Base-by-base conservation (phyloP, 2,888 invertebrate genomes). In the Melieria picta region DNA sequence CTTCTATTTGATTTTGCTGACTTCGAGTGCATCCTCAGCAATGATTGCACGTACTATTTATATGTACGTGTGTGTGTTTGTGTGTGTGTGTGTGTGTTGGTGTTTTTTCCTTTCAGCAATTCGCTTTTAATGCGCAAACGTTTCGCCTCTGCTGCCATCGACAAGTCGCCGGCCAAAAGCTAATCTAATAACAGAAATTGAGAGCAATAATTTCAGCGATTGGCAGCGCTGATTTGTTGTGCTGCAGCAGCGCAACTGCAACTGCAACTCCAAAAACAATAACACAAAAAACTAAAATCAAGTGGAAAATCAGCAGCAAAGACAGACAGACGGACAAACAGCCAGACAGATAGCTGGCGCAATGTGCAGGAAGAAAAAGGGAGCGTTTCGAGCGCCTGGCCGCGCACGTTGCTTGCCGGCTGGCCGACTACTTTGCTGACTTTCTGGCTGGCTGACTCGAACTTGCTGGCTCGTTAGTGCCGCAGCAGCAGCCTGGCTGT, bases 121-220 rank as follows among this genome's bases (percentile, higher is more conserved):
- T 1, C 47, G 43, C 6, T 47, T 47, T 62, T 62, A n/a, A 5
- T 5, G 11, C 64, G 30, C 43, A 13, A 50, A 52, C 43, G 4
- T 13, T 30, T 66, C 48, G 47, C 42, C 42, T 16, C 43, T 56
- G 57, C 6, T 58, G 52, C 57, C 52, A 11, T 11, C 46, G 45
- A 47, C 57, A 47, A 47, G 30, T 9, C 7, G 46, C 16, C 30
- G 46, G 46, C 45, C 78, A 80, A 82, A 80, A 81, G 78, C 80
- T 81, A 83, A 82, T 83, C 83, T 83, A 82, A 82, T 82, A 82
- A 81, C 80, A 81, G 81, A 82, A 83, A 83, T 82, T 81, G 82
- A 82, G 81, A 80, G 83, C 82, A 82, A 81, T 82, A 83, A 82
- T 82, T 81, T 82, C 70, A 79, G 79, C 81, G 83, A 82, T 81